phyloP scores from a whole-genome alignment of 2,797 vertebrate genomes.

The Ctenopoma kingsleyae region DNA sequence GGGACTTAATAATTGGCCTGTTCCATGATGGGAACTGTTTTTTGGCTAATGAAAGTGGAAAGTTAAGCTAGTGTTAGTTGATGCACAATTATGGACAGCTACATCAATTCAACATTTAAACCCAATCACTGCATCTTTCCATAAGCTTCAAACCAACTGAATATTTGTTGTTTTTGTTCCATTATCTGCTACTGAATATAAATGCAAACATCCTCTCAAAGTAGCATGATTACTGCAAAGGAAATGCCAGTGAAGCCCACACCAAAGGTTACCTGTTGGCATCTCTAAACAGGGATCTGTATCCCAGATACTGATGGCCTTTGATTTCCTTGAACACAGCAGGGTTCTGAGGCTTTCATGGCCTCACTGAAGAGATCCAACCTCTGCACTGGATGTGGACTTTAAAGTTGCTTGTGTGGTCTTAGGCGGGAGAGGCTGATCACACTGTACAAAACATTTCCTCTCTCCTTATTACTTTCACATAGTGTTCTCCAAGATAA shows the following conservation, averaged over 20 bases:
- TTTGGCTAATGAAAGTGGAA: slow-evolving; percentile 22
- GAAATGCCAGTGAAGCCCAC: slow-evolving; percentile 78
- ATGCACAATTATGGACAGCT: neutral
- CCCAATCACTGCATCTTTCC: neutral
- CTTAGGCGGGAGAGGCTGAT: neutral
- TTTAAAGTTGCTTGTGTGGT: slow-evolving; percentile 34
- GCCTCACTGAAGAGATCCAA: slow-evolving; percentile 53
- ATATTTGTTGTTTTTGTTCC: slow-evolving; percentile 12
- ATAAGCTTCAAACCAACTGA: neutral
- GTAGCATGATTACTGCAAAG: slow-evolving; percentile 45
- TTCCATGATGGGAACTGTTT: slow-evolving; percentile 19
- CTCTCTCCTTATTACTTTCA: slow-evolving; percentile 18
- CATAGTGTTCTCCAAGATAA: slow-evolving; percentile 38
- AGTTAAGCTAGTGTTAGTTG: neutral
- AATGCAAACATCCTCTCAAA: slow-evolving; percentile 57
- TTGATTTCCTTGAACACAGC: slow-evolving; percentile 76
- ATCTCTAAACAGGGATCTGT: slow-evolving; percentile 74
- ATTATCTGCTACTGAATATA: slow-evolving; percentile 62
- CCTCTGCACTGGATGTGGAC: slow-evolving; percentile 39
- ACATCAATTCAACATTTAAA: slow-evolving; percentile 5
- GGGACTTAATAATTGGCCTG: slow-evolving; percentile 17
- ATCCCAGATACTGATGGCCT: slow-evolving; percentile 64
- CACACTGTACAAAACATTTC: slow-evolving; percentile 2
- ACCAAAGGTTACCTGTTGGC: slow-evolving; percentile 83
- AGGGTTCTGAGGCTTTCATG: slow-evolving; percentile 65